phyloP scores from a whole-genome alignment of 2,888 invertebrate genomes.

The Nectonema munidae region DNA sequence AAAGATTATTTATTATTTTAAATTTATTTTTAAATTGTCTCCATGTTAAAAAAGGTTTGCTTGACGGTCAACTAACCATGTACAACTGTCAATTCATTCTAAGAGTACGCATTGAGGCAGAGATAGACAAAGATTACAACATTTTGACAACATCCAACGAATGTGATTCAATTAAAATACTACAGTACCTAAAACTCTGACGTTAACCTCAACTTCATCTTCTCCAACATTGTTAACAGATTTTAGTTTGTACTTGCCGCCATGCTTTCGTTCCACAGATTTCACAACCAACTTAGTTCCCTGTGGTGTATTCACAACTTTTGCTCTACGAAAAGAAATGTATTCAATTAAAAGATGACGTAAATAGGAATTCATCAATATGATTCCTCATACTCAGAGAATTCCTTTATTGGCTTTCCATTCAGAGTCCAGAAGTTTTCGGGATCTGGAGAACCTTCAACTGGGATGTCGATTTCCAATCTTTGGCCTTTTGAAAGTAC shows the following conservation, averaged over 20 bases:
- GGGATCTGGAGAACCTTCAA: constrained; percentile 78
- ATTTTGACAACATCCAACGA: too few species aligned
- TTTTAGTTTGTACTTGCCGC: constrained; percentile 25
- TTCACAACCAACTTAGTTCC: constrained; percentile 22
- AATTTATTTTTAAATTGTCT: too few species aligned
- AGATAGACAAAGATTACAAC: too few species aligned
- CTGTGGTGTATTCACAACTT: constrained; percentile 19
- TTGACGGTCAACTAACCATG: neutral
- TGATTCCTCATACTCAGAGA: neutral
- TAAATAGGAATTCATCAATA: constrained; percentile 7
- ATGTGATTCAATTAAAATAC: too few species aligned
- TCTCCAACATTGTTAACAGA: constrained; percentile 26
- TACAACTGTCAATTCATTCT: too few species aligned
- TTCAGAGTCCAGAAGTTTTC: constrained; percentile 44
- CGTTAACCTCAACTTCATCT: constrained; percentile 25
- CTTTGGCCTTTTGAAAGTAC: constrained; percentile 67
- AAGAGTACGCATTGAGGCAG: too few species aligned
- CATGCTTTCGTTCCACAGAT: constrained; percentile 24
- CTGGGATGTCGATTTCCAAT: constrained; percentile 55
- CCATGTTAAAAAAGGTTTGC: constrained; percentile 2
- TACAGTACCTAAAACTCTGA: constrained; percentile 41
- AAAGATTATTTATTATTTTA: too few species aligned
- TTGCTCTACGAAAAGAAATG: neutral
- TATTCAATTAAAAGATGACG: constrained; percentile 10
- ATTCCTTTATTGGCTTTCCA: neutral